phyloP scores from a whole-genome alignment of 2,888 invertebrate species.

The Euproctis similis region DNA sequence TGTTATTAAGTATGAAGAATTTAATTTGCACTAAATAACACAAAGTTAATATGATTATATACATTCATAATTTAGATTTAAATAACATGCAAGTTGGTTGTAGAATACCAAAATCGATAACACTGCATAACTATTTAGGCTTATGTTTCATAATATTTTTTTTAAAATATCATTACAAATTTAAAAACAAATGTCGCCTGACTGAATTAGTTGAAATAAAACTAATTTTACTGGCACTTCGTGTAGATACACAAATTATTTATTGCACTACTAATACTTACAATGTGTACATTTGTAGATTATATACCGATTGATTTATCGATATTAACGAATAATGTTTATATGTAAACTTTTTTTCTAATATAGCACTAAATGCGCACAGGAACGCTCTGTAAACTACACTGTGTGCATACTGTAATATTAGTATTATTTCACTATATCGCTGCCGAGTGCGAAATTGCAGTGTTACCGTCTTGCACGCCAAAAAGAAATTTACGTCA shows the following conservation, averaged over 20 bases:
- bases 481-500: slow-evolving; percentile 46
- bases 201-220: slow-evolving; percentile 32
- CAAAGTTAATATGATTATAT: slow-evolving; percentile 48
- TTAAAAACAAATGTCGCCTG: slow-evolving; percentile 18
- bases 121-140: slow-evolving; percentile 63
- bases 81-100: slow-evolving; percentile 55
- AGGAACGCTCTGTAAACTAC: slow-evolving; percentile 14
- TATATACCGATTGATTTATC: not conserved
- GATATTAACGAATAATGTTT: no score
- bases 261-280: slow-evolving; percentile 23
- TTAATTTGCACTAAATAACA: slow-evolving; percentile 64
- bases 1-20: slow-evolving; percentile 45
- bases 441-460: slow-evolving; percentile 28
- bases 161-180: slow-evolving; percentile 9
- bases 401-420: slow-evolving; percentile 27
- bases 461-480: slow-evolving; percentile 65
- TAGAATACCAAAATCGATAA: slow-evolving; percentile 62
- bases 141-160: slow-evolving; percentile 30
- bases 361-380: slow-evolving; percentile 25
- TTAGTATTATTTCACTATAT: slow-evolving; percentile 36
- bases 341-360: slow-evolving; percentile 5
- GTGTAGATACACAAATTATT: slow-evolving; percentile 21
- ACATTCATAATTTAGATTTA: slow-evolving; percentile 45
- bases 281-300: slow-evolving; percentile 17
- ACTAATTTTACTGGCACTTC: slow-evolving; percentile 43